Evolutionary conservation across 2,113 vertebrate genomes (phyloP).

Genomic region (Cairina moschata): DNA sequence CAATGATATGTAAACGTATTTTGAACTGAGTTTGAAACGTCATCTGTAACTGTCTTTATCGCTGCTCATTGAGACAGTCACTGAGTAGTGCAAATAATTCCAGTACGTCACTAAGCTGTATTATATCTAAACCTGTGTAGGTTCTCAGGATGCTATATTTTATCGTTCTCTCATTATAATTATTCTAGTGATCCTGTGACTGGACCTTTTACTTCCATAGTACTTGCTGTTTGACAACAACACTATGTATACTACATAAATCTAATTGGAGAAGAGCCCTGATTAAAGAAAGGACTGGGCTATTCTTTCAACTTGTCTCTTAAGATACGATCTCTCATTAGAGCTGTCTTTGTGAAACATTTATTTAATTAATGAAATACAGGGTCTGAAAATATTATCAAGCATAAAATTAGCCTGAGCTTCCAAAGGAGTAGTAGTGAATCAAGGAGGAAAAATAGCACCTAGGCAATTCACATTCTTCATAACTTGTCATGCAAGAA

Average conservation of each 20-base stretch:
- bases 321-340: neutral
- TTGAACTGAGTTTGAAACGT: neutral
- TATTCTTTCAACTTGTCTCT: neutral
- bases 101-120: neutral
- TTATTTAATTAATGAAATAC: constrained; percentile 24
- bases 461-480: neutral
- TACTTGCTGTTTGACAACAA: neutral
- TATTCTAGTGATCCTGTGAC: neutral
- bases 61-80: neutral
- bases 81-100: neutral
- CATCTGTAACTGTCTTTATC: neutral
- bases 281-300: neutral
- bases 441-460: neutral
- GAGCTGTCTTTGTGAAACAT: neutral
- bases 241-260: neutral
- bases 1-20: fast-evolving
- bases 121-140: neutral
- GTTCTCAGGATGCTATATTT: neutral
- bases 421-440: neutral
- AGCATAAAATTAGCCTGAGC: neutral
- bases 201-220: neutral
- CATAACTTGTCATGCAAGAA: constrained; percentile 6
- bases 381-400: neutral
- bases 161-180: neutral
- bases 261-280: neutral